These are phyloP conservation scores for Lacerta viridis DNA, from an alignment of 2,797 vertebrate genomes.

Conservation along the genomic window DNA sequence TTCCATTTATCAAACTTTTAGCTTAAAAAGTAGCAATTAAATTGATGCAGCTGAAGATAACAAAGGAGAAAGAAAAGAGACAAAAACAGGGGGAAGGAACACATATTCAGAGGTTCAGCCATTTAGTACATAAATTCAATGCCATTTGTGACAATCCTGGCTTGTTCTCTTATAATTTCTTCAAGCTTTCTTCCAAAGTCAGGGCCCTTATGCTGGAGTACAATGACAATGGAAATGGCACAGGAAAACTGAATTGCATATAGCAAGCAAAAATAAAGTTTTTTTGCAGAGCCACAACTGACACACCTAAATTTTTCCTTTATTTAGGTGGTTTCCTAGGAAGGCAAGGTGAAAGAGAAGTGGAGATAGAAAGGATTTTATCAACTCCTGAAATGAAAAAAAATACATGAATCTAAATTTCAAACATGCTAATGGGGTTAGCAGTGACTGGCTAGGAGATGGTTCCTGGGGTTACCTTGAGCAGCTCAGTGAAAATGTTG, in stretches of 20 bases:
- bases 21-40: slow-evolving; percentile 15
- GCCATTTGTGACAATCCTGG: background rate
- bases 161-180: background rate
- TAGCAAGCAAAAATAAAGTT: background rate
- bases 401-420: background rate
- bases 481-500: background rate
- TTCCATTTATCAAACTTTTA: background rate
- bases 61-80: background rate
- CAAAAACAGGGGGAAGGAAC: background rate
- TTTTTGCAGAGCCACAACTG: background rate
- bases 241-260: slow-evolving; percentile 9
- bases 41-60: background rate
- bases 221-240: background rate
- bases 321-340: background rate
- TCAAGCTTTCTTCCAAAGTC: background rate
- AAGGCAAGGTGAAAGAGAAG: background rate
- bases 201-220: background rate
- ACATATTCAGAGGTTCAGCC: background rate
- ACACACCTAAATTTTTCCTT: background rate
- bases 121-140: slow-evolving; percentile 3
- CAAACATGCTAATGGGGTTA: background rate
- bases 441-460: background rate
- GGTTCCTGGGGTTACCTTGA: background rate
- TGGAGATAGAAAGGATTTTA: background rate
- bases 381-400: background rate